phyloP scores from a whole-genome alignment of 2,113 vertebrate species.

The Cephalopterus ornatus region DNA sequence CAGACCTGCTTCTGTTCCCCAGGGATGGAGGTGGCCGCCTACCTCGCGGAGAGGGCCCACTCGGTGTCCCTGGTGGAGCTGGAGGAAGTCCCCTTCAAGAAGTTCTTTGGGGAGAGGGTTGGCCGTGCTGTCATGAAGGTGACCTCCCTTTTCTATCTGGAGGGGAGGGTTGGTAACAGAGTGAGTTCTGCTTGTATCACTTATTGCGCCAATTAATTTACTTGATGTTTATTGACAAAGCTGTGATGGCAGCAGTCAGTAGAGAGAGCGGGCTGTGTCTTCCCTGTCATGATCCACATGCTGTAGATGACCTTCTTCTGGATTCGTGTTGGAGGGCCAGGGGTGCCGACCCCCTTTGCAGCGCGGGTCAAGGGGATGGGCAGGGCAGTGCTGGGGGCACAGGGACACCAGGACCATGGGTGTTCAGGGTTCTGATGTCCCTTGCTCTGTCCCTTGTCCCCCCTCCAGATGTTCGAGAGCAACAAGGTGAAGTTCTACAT shows the following conservation, averaged over 20 bases:
- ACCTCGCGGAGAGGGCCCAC: conserved; percentile 92
- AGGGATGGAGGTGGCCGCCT: conserved; percentile 98
- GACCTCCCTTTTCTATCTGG: not conserved
- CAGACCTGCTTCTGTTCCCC: not conserved
- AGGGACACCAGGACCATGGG: fast-evolving
- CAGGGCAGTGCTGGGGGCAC: not conserved
- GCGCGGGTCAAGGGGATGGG: fast-evolving
- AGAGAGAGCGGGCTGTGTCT: not conserved
- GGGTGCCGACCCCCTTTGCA: not conserved
- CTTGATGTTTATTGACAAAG: not conserved
- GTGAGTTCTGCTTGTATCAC: not conserved
- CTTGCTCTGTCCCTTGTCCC: not conserved
- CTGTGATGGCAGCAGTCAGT: not conserved
- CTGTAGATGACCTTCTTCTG: not conserved
- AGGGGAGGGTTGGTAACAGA: not conserved
- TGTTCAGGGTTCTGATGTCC: not conserved
- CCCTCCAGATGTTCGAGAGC: conserved; percentile 88
- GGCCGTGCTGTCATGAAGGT: conserved; percentile 96
- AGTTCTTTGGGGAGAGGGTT: conserved; percentile 90
- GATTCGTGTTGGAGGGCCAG: fast-evolving
- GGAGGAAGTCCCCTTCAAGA: conserved; percentile 89
- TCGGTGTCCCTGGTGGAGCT: conserved; percentile 94
- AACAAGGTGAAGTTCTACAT: conserved; percentile 98
- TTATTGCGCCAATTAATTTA: not conserved
- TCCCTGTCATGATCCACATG: fast-evolving